phyloP scores from a whole-genome alignment of 2,888 invertebrate genomes.

The Elegia similella region DNA sequence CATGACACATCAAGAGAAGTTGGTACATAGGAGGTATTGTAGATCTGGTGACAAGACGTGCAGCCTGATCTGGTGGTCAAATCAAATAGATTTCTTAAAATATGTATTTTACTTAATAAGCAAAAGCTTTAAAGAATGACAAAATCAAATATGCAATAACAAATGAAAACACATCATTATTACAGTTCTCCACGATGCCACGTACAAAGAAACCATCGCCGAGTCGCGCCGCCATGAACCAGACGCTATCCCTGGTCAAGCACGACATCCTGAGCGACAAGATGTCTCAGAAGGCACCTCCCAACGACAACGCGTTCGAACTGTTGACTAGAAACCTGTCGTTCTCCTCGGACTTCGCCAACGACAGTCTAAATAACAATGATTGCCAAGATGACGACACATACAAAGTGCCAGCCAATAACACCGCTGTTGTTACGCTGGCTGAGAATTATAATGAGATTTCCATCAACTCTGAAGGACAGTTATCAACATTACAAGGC shows the following conservation, averaged over 20 bases:
- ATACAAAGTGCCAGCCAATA: conserved; percentile 73
- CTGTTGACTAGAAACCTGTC: conserved; percentile 72
- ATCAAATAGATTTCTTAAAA: too few species aligned
- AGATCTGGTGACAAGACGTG: too few species aligned
- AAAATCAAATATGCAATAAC: too few species aligned
- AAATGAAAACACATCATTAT: conserved; percentile 23
- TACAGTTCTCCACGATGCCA: conserved; percentile 84
- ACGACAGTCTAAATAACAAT: conserved; percentile 77
- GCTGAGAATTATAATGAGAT: conserved; percentile 77
- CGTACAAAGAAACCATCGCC: conserved; percentile 77
- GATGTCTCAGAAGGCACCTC: conserved; percentile 37
- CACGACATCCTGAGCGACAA: conserved; percentile 66
- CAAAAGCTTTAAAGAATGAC: too few species aligned
- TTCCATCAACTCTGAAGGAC: conserved; percentile 71
- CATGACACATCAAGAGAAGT: too few species aligned
- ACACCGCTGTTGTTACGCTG: conserved; percentile 56
- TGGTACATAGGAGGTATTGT: too few species aligned
- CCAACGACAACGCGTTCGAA: conserved; percentile 69
- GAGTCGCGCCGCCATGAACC: conserved; percentile 65
- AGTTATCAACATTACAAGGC: conserved; percentile 75
- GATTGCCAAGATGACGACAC: conserved; percentile 61
- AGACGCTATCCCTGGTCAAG: conserved; percentile 68
- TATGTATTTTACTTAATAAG: too few species aligned
- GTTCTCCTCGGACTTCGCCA: conserved; percentile 74
- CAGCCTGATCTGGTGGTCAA: too few species aligned